Conservation (phyloP, 2,113 vertebrate genomes). For the Pogonocichla stellata region DNA sequence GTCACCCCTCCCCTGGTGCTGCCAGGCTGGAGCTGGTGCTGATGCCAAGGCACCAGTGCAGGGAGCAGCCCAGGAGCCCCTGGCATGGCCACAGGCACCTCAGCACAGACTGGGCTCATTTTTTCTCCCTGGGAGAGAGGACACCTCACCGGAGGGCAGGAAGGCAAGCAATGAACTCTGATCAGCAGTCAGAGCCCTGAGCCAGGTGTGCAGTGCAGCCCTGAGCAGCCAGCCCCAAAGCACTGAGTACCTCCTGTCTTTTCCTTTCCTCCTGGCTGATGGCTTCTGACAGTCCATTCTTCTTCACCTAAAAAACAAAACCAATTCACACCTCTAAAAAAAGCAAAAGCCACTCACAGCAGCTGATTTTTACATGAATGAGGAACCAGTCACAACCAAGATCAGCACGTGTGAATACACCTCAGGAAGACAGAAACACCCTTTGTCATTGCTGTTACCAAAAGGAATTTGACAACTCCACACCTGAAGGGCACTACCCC, state of each 20-base stretch:
- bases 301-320: conserved; percentile 83
- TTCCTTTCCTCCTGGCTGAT: conserved; percentile 91
- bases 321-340: fast-evolving
- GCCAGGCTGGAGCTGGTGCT: too few species aligned
- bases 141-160: background rate
- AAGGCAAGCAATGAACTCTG: background rate
- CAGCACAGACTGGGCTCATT: background rate
- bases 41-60: background rate
- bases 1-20: background rate
- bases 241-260: conserved; percentile 87
- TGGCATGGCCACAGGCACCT: background rate
- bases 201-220: background rate
- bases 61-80: fast-evolving
- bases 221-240: background rate
- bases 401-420: fast-evolving
- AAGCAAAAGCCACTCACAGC: background rate
- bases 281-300: conserved; percentile 81
- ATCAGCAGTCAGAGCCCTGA: background rate
- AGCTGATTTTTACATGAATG: background rate
- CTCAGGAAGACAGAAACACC: background rate
- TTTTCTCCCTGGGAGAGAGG: background rate
- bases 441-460: background rate
- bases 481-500: background rate
- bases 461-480: background rate
- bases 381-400: background rate